Evolutionary conservation across 2,797 vertebrate genomes (phyloP).

Genomic region (Huso huso): DNA sequence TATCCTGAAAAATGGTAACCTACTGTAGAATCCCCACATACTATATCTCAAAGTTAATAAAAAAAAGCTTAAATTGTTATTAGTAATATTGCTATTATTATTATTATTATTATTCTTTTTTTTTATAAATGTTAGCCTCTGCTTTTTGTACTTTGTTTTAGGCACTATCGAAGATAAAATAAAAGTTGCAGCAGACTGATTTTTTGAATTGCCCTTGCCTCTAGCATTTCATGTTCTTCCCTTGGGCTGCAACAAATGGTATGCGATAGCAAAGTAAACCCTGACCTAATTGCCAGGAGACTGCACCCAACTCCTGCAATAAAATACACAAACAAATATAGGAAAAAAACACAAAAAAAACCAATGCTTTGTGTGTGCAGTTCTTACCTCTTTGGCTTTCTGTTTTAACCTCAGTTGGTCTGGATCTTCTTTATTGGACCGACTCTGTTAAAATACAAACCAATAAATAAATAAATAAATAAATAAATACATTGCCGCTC

Average conservation of each 20-base stretch:
- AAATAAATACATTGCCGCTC: background rate
- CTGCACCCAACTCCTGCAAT: constrained; percentile 54
- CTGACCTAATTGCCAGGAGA: constrained; percentile 89
- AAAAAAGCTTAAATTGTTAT: constrained; percentile 34
- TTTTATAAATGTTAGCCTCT: no score
- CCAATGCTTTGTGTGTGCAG: no score
- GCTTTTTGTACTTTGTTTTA: background rate
- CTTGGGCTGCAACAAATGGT: constrained; percentile 81
- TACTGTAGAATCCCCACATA: constrained; percentile 73
- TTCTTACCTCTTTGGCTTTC: constrained; percentile 84
- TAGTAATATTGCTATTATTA: constrained; percentile 1
- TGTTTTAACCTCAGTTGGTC: constrained; percentile 83
- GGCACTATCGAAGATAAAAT: background rate
- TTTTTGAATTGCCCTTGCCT: constrained; percentile 85
- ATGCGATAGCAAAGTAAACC: constrained; percentile 88
- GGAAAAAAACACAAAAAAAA: constrained; percentile 42
- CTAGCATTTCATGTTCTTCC: constrained; percentile 80
- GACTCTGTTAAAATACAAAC: constrained; percentile 60
- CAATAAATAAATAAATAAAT: constrained; percentile 3
- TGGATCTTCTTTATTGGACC: constrained; percentile 78
- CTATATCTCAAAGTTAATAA: constrained; percentile 59
- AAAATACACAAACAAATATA: constrained; percentile 56
- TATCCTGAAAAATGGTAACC: constrained; percentile 79
- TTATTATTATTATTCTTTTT: background rate
- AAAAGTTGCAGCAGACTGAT: constrained; percentile 19